Evolutionary conservation across 1,140 invertebrate species (phyloP), one percentile per base, ranked within the genome.

Genomic region (Thalassaphorura encarpata): DNA sequence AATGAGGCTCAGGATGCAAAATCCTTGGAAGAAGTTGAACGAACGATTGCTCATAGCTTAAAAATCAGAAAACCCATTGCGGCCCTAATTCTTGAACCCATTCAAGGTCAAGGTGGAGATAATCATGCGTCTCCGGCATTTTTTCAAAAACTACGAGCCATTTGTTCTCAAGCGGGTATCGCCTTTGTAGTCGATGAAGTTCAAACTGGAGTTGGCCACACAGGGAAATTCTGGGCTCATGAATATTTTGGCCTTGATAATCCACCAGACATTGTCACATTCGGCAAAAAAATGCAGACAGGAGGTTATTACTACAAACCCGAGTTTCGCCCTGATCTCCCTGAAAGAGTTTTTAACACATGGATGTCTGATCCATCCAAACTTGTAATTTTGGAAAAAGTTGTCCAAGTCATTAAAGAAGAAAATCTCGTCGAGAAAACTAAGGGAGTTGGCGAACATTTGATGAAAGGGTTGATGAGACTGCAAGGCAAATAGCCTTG

Each of bases 281-380:
- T 99, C 71, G 95, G 90, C 64, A 99, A 99, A 75, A 98, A 99
- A 74, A 90, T 97, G 88, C 81, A 94, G 60, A 80, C 91, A 3
- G 96, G 95, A n/a, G 96, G 96, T 19, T 97, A 89, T 70, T 99
- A 87, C 73, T 86, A 86, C 68, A 80, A 77, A 49, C 71, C 78
- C 13, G 81, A 89, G 55, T 79, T 87, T 59, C 84, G 83, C 60
- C 83, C 86, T 11, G 77, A 80, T 39, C 80, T 92, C 68, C 73
- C 86, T 0, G 97, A 92, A 68, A 76, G 95, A 53, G 87, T 99
- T 49, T 98, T 97, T 72, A 99, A 99, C 70, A 99, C 97, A 1
- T 61, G 58, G 97, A 87, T 99, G 81, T 96, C 96, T 18, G 97
- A 99, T 71, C 95, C 97, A 8, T 82, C 87, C n/a, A 99, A 97